These are phyloP conservation scores for Ypsolopha sequella DNA, from an alignment of 2,888 invertebrate genomes.

Conservation along the genomic window DNA sequence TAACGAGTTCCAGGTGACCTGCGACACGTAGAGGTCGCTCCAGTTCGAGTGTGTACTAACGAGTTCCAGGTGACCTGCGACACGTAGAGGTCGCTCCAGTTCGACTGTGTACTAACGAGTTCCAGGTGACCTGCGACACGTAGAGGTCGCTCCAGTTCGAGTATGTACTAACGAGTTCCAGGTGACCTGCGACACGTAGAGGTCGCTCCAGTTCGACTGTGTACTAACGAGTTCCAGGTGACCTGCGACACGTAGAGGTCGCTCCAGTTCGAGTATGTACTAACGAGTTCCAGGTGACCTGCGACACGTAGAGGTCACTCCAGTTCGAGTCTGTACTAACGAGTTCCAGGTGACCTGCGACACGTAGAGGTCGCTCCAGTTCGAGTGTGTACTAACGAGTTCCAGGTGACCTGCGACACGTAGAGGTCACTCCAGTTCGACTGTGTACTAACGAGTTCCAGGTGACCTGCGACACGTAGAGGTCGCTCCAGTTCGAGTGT, in stretches of 20 bases:
- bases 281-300: conserved; percentile 77
- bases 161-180: conserved; percentile 76
- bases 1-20: conserved; percentile 77
- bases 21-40: conserved; percentile 71
- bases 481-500: conserved; percentile 66
- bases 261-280: conserved; percentile 58
- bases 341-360: conserved; percentile 77
- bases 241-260: conserved; percentile 75
- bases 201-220: conserved; percentile 64
- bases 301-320: conserved; percentile 71
- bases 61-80: conserved; percentile 77
- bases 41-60: conserved; percentile 70
- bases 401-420: conserved; percentile 77
- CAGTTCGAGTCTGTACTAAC: conserved; percentile 70
- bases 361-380: conserved; percentile 68
- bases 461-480: conserved; percentile 75
- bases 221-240: conserved; percentile 77
- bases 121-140: conserved; percentile 77
- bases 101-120: no score
- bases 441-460: conserved; percentile 78
- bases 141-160: conserved; percentile 71
- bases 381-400: conserved; percentile 70
- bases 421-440: conserved; percentile 70
- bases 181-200: conserved; percentile 75
- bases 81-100: conserved; percentile 68